A percentile compares a stretch with the other conserved stretches of the same genome.
phyloP scores from a whole-genome alignment of 2,888 invertebrate species.

The Leuctra nigra region DNA sequence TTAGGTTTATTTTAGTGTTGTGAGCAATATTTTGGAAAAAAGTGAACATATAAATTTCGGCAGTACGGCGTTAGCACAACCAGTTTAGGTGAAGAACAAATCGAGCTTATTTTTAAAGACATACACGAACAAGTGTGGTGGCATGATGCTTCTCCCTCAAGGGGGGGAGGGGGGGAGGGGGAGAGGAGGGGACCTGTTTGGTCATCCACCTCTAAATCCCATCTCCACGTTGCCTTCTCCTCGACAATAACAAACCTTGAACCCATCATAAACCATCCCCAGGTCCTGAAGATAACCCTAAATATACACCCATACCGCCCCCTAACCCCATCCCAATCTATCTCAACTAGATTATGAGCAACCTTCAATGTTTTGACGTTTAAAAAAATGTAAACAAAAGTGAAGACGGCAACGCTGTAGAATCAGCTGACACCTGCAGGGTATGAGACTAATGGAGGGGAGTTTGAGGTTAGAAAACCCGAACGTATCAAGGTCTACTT shows the following conservation, averaged over 20 bases:
- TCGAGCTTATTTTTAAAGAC: constrained; percentile 10
- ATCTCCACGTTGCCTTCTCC: constrained; percentile 6
- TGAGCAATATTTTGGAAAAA: no score
- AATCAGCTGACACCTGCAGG: constrained; percentile 16
- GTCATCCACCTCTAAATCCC: constrained; percentile 1
- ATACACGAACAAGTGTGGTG: constrained; percentile 3
- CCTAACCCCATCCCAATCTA: no score
- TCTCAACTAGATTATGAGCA: no score
- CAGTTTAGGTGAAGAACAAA: background rate
- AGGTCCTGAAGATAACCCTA: background rate
- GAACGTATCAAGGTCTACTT: background rate
- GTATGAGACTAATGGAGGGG: background rate
- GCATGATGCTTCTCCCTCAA: background rate
- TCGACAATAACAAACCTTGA: constrained; percentile 10
- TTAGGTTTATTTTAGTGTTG: no score
- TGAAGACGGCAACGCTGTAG: background rate
- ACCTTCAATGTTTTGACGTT: constrained; percentile 6
- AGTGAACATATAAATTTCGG: background rate
- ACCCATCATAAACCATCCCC: constrained; percentile 4
- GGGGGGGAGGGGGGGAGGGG: constrained; percentile 3
- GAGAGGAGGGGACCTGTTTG: constrained; percentile 1
- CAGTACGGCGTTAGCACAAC: background rate
- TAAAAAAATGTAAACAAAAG: constrained; percentile 14
- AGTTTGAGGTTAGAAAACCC: background rate
- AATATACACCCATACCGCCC: background rate